Percentiles rank a stretch among this genome's conserved stretches.
Evolutionary conservation across 1,140 invertebrate species (phyloP).

Genomic region (Bombus consobrinus): DNA sequence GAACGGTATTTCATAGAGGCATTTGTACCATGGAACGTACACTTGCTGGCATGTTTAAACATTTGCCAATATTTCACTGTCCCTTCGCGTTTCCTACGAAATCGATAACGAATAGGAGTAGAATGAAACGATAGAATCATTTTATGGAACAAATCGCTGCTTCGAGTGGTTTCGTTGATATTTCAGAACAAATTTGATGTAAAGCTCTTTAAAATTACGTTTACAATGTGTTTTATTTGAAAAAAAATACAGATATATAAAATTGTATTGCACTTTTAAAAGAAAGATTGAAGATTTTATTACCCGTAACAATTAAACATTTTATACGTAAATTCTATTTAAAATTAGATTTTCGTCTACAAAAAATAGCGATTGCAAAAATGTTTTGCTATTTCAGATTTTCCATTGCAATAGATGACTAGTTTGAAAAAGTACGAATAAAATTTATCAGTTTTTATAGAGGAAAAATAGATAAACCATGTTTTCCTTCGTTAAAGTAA

Average conservation of each 20-base stretch:
- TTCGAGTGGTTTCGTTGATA: not conserved
- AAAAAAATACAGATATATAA: not conserved
- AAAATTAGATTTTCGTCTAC: not conserved
- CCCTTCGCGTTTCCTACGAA: slow-evolving; percentile 13
- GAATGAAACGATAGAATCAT: not conserved
- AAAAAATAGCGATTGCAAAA: not conserved
- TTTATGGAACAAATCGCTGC: not conserved
- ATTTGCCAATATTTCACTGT: slow-evolving; percentile 33
- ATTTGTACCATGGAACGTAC: slow-evolving; percentile 10
- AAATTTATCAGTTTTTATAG: not conserved
- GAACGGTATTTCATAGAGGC: slow-evolving; percentile 30
- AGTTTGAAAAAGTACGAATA: not conserved
- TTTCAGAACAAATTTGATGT: not conserved
- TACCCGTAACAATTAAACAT: too few relatives aligned
- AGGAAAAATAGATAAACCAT: not conserved
- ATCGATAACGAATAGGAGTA: not conserved
- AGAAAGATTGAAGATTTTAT: too few relatives aligned
- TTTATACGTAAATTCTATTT: too few relatives aligned
- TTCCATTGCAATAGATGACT: not conserved
- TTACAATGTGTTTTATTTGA: not conserved
- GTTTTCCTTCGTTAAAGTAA: not conserved
- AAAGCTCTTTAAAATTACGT: not conserved
- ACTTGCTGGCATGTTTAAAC: slow-evolving; percentile 26
- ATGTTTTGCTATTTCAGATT: not conserved
- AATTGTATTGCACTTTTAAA: not conserved